A percentile compares a stretch with the other conserved stretches of the same genome.
phyloP scores from a whole-genome alignment of 2,113 vertebrate species.

The Corapipo altera region DNA sequence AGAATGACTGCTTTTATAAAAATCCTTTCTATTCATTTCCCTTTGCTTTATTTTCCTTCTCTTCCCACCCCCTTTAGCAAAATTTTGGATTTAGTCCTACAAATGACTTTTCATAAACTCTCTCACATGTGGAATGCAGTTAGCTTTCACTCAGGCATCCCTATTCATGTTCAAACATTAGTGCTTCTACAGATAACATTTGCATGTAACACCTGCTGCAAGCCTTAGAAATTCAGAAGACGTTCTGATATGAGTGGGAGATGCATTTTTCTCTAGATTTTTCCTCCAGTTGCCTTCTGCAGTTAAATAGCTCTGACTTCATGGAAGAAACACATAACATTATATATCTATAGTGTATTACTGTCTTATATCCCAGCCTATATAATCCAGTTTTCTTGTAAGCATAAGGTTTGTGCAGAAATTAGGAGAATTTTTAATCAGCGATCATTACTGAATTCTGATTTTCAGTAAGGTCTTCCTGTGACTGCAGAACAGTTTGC shows the following conservation, averaged over 20 bases:
- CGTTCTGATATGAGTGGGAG: neutral
- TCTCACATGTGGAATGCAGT: neutral
- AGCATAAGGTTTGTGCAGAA: neutral
- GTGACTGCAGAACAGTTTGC: neutral
- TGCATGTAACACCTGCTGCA: slow-evolving; percentile 49
- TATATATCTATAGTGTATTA: neutral
- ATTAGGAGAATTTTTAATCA: neutral
- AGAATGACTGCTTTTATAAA: neutral
- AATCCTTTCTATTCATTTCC: neutral
- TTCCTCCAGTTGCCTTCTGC: neutral
- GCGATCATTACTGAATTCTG: neutral
- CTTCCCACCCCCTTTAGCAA: neutral
- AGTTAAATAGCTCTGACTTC: neutral
- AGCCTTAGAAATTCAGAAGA: slow-evolving; percentile 44
- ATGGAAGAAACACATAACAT: neutral
- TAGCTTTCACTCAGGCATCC: neutral
- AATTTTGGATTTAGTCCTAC: neutral
- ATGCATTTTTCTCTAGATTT: neutral
- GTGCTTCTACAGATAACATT: slow-evolving; percentile 28
- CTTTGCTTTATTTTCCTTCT: neutral
- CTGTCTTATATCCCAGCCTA: neutral
- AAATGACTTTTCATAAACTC: neutral
- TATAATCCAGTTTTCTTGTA: neutral
- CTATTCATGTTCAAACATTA: slow-evolving; percentile 61
- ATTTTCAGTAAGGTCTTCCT: neutral